Base-by-base conservation (phyloP, 2,888 invertebrate genomes). In the Apotomis turbidana region DNA sequence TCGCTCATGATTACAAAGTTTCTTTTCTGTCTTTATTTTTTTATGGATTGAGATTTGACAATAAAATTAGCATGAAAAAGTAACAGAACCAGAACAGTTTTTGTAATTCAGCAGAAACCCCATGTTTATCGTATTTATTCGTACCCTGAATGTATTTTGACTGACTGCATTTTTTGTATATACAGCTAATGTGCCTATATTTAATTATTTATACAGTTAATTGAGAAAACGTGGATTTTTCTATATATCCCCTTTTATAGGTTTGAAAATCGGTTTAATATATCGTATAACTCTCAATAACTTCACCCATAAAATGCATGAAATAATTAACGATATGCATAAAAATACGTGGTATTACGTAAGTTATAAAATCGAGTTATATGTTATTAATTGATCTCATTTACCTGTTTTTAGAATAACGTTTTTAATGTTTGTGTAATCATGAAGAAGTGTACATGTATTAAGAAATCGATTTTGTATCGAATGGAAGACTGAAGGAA, bases 291-390 rank as follows among this genome's bases (percentile, higher is more conserved):
- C 41, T 27, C 51, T 13, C 60, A 61, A 44, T 44, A 68, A 54
- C 59, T 46, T 41, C 6, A 44, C 27, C 60, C 60, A 61, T 60
- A 4, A 36, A 54, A 68, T 54, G 60, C 52, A 70, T 60, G 13
- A 59, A 70, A 27, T 38, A 60, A 51, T 58, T 27, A n/a, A 3
- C 27, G 12, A 27, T 46, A 52, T 71, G 38, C 66, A 60, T 71
- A 49, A 4, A 71, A 71, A 71, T 71, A 15, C 38, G 60, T 61
- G 54, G 59, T 49, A 49, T 54, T 54, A 52, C 0, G 5, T 44
- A 9, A 2, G 49, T 10, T 49, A 49, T 49, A 9, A 49, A 49
- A 49, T 49, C 9, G 49, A 49, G 10, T 8, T 49, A 49, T 27
- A 27, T 27, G 52, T 4, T 49, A 12, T n/a, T 13, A 6, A 38